These are phyloP conservation scores for Smittia sp. DNA, from an alignment of 2,888 invertebrate species.

Conservation along the genomic window DNA sequence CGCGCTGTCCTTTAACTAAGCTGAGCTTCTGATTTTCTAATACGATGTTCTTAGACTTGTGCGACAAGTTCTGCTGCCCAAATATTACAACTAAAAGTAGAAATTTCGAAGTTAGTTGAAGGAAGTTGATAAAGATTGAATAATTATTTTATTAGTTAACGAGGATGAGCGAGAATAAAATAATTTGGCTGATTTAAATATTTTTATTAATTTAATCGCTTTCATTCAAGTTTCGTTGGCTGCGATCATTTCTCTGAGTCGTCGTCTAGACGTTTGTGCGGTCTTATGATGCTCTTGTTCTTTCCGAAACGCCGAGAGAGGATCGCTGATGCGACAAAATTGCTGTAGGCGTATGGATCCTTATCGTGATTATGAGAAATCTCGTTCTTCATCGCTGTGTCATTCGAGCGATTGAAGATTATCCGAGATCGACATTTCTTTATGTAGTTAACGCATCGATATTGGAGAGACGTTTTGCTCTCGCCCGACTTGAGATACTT, in stretches of 20 bases:
- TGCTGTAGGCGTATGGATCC: not conserved
- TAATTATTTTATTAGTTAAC: no score
- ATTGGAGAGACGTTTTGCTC: constrained; percentile 9
- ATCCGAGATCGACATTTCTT: constrained; percentile 16
- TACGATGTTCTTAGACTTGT: constrained; percentile 27
- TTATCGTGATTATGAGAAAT: constrained; percentile 11
- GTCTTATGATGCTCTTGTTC: no score
- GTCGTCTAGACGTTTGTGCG: not conserved
- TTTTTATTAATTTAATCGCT: not conserved
- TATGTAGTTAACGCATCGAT: constrained; percentile 26
- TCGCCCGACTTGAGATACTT: constrained; percentile 34
- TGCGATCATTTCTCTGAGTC: not conserved
- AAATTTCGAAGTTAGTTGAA: no score
- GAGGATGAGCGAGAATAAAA: no score
- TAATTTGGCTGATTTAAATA: not conserved
- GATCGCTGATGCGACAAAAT: not conserved
- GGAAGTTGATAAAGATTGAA: no score
- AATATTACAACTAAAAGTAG: constrained; percentile 3
- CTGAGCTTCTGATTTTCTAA: constrained; percentile 46
- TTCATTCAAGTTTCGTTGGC: not conserved
- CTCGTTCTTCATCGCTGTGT: constrained; percentile 14
- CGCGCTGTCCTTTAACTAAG: constrained; percentile 51
- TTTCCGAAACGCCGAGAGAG: constrained; percentile 2
- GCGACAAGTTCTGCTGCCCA: not conserved
- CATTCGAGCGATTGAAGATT: constrained; percentile 12